A percentile compares a stretch with the other conserved stretches of the same genome.
These are phyloP conservation scores for Varecia variegata DNA, from an alignment of 2,797 vertebrate species.

Conservation along the genomic window DNA sequence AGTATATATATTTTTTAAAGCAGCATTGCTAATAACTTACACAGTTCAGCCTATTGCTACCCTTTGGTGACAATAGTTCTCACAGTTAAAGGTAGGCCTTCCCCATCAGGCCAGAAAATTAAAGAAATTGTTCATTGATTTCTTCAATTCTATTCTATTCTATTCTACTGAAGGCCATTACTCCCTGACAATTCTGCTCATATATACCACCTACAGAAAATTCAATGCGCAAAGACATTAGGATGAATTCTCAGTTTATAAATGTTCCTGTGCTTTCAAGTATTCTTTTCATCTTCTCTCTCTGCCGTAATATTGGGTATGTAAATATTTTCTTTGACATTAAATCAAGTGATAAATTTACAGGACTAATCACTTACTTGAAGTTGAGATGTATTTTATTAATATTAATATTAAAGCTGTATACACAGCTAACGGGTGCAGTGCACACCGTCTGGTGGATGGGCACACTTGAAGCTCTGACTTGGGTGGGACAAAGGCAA, in stretches of 20 bases:
- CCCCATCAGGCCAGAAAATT: background rate
- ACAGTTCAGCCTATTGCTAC: background rate
- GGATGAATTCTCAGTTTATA: conserved; percentile 44
- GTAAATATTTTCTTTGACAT: background rate
- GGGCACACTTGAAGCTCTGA: too few relatives aligned
- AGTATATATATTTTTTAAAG: conserved; percentile 65
- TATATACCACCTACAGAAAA: background rate
- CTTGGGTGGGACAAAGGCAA: too few relatives aligned
- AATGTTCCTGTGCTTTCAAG: conserved; percentile 21
- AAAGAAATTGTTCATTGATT: conserved; percentile 61
- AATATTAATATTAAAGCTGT: background rate
- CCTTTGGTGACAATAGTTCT: conserved; percentile 26
- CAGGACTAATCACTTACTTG: background rate
- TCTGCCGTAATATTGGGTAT: background rate
- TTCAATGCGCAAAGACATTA: background rate
- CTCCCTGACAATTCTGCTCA: conserved; percentile 8
- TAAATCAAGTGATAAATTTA: background rate
- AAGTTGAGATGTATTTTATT: background rate
- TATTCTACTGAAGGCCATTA: background rate
- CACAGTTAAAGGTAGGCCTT: conserved; percentile 41
- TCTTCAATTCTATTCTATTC: conserved; percentile 19
- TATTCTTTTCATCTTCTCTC: background rate
- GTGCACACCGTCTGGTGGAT: too few relatives aligned
- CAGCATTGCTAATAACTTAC: conserved; percentile 35
- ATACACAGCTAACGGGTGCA: too few relatives aligned